These are phyloP conservation scores for Recurvirostra avosetta DNA, from an alignment of 2,113 vertebrate genomes.

Conservation along the genomic window DNA sequence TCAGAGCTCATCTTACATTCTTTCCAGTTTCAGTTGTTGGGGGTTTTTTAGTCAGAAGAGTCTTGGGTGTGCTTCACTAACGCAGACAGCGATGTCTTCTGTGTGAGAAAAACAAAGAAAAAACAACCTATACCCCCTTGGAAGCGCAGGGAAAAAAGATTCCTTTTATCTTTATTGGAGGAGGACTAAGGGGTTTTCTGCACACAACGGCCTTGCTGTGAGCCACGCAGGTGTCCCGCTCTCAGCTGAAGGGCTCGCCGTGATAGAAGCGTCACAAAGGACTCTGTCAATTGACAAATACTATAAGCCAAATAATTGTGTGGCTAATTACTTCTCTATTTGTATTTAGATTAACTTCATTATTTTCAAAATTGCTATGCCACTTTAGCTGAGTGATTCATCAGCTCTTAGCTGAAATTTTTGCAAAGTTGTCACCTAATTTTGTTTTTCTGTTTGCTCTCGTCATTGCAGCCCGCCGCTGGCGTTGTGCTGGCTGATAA, in stretches of 20 bases:
- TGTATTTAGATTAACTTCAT: not conserved
- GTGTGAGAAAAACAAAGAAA: not conserved
- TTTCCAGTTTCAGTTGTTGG: not conserved
- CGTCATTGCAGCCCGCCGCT: constrained; percentile 76
- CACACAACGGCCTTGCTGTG: not conserved
- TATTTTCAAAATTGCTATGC: not conserved
- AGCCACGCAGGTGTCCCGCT: not conserved
- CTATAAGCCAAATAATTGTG: not conserved
- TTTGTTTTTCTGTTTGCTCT: not conserved
- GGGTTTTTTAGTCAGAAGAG: not conserved
- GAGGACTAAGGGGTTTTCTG: not conserved
- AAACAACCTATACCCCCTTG: not conserved
- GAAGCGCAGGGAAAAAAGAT: not conserved
- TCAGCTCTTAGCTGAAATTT: not conserved
- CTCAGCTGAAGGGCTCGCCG: not conserved
- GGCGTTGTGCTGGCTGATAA: constrained; percentile 85
- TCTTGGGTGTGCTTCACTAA: not conserved
- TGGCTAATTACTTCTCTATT: not conserved
- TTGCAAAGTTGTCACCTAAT: not conserved
- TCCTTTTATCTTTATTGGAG: not conserved
- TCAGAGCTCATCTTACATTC: not conserved
- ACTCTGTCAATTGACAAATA: not conserved
- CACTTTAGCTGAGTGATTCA: not conserved
- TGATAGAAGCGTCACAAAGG: not conserved
- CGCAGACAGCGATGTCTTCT: not conserved